Percentiles rank a stretch among this genome's conserved stretches.
These are phyloP conservation scores for Ovibos moschatus DNA, from an alignment of 2,113 vertebrate genomes.

Conservation along the genomic window DNA sequence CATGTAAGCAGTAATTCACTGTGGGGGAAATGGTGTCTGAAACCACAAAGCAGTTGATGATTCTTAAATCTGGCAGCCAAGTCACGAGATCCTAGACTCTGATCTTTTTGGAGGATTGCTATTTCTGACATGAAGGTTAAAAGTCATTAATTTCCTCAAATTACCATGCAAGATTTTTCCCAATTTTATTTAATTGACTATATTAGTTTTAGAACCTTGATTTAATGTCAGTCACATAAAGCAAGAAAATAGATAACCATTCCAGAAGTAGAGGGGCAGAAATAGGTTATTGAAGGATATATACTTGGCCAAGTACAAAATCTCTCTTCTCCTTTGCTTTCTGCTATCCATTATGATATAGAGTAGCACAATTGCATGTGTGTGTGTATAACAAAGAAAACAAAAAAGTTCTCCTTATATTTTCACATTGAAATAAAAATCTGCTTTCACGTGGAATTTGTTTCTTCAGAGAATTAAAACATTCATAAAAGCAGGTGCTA, in stretches of 20 bases:
- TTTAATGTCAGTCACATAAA: background rate
- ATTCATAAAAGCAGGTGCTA: background rate
- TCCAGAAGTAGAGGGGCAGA: background rate
- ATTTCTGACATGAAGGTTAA: background rate
- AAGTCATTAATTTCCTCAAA: conserved; percentile 2
- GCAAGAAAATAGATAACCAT: background rate
- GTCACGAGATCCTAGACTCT: background rate
- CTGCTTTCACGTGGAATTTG: background rate
- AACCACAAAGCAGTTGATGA: conserved; percentile 45
- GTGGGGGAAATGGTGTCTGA: background rate
- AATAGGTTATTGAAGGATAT: background rate
- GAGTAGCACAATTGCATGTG: background rate
- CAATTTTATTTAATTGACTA: background rate
- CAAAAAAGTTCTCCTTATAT: background rate
- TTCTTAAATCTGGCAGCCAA: conserved; percentile 33
- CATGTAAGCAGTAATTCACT: conserved; percentile 45
- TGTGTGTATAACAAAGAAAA: background rate
- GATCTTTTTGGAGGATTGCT: background rate
- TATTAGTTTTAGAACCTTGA: background rate
- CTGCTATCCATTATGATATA: background rate
- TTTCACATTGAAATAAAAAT: conserved; percentile 13
- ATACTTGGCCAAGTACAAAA: background rate
- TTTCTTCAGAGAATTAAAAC: background rate
- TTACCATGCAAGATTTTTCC: background rate
- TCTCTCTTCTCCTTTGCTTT: background rate